Conservation (phyloP, 2,113 vertebrate genomes). For the Sisor rabdophorus region DNA sequence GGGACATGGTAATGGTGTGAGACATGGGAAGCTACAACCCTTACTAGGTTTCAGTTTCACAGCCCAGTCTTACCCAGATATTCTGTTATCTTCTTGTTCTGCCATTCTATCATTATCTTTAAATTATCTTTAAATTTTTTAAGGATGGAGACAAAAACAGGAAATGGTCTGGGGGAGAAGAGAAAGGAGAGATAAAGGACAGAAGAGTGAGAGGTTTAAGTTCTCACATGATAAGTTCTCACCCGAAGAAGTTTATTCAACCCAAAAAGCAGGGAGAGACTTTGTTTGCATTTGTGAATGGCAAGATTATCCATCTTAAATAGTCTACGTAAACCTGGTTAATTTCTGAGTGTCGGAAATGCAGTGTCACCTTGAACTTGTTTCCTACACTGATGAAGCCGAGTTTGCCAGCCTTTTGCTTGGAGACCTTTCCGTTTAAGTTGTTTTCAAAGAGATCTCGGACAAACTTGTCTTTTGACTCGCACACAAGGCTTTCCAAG, state of each 20-base stretch:
- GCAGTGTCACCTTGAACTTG: slow-evolving; percentile 90
- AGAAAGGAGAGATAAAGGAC: slow-evolving; percentile 57
- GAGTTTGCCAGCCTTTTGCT: slow-evolving; percentile 96
- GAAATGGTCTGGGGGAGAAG: slow-evolving; percentile 60
- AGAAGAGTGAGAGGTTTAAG: slow-evolving; percentile 48
- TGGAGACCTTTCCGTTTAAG: slow-evolving; percentile 85
- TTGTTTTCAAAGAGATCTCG: slow-evolving; percentile 89
- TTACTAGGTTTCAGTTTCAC: slow-evolving; percentile 22
- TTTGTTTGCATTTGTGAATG: not conserved
- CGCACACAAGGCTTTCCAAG: slow-evolving; percentile 89
- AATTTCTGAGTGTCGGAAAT: not conserved
- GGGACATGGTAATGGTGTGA: slow-evolving; percentile 20
- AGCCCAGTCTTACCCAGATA: slow-evolving; percentile 41
- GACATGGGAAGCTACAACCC: slow-evolving; percentile 23
- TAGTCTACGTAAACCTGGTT: not conserved
- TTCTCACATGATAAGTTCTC: not conserved
- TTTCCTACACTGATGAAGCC: slow-evolving; percentile 98
- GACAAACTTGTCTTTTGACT: slow-evolving; percentile 95
- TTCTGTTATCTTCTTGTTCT: slow-evolving; percentile 31
- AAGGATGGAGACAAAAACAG: slow-evolving; percentile 68
- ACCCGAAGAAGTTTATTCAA: slow-evolving; percentile 20
- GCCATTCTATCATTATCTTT: slow-evolving; percentile 28
- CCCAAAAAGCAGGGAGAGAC: not conserved
- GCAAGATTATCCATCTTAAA: not conserved
- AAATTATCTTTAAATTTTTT: slow-evolving; percentile 25